These are phyloP conservation scores for Drusus annulatus DNA, from an alignment of 1,140 invertebrate species.

Conservation along the genomic window DNA sequence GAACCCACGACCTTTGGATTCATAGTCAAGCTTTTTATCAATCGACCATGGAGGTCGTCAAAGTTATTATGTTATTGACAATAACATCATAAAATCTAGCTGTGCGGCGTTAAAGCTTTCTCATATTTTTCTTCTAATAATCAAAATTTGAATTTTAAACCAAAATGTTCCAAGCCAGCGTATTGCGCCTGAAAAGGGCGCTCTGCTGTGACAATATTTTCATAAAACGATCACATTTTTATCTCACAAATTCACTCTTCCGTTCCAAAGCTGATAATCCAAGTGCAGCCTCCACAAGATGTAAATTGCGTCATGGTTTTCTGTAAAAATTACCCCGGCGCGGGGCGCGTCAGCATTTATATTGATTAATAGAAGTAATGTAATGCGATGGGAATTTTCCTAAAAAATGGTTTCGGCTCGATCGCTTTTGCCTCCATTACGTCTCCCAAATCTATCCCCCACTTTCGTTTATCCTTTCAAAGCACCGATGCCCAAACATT, in stretches of 20 bases:
- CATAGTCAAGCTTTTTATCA: too few species aligned
- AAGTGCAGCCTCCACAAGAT: slow-evolving; percentile 7
- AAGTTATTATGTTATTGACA: too few species aligned
- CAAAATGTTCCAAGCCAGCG: background rate
- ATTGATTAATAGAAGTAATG: slow-evolving; percentile 58
- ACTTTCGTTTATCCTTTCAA: slow-evolving; percentile 1
- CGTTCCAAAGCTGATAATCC: background rate
- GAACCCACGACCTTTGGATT: too few species aligned
- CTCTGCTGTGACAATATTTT: too few species aligned
- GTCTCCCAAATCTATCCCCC: slow-evolving; percentile 26
- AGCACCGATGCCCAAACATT: background rate
- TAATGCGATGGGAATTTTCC: slow-evolving; percentile 57
- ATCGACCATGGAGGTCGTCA: too few species aligned
- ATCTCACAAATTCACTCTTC: background rate
- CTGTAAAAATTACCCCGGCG: background rate
- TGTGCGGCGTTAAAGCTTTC: too few species aligned
- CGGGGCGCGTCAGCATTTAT: slow-evolving; percentile 51
- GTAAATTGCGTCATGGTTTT: slow-evolving; percentile 1
- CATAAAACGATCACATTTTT: background rate
- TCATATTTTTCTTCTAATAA: too few species aligned
- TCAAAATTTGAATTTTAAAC: too few species aligned
- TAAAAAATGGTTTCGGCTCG: slow-evolving; percentile 58
- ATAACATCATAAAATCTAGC: too few species aligned
- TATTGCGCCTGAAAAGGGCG: too few species aligned
- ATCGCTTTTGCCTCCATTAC: slow-evolving; percentile 47